These are phyloP conservation scores for Micrasema minimum DNA, from an alignment of 1,140 invertebrate species.

Conservation along the genomic window DNA sequence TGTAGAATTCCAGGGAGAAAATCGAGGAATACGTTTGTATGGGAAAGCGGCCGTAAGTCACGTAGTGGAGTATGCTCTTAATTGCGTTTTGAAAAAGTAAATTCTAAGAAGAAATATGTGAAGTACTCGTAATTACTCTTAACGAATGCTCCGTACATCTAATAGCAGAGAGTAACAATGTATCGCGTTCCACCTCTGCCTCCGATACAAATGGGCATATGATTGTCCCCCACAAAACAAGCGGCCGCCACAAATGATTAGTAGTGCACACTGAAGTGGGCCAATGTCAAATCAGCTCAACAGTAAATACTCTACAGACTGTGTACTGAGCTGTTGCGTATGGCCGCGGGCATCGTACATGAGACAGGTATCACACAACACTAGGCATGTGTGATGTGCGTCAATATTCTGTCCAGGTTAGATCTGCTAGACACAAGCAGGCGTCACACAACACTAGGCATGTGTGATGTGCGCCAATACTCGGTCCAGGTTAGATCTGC, in stretches of 20 bases:
- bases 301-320: slow-evolving; percentile 4
- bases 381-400: neutral
- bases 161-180: neutral
- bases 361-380: neutral
- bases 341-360: slow-evolving; percentile 3
- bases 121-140: no score
- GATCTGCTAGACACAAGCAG: neutral
- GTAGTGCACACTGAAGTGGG: slow-evolving; percentile 32
- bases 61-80: no score
- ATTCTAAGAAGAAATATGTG: no score
- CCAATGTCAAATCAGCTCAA: slow-evolving; percentile 28
- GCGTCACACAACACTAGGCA: neutral
- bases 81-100: no score
- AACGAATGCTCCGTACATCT: no score
- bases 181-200: slow-evolving; percentile 7
- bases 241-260: slow-evolving; percentile 30
- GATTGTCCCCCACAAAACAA: slow-evolving; percentile 28
- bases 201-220: neutral
- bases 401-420: neutral
- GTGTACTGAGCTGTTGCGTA: neutral
- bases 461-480: neutral
- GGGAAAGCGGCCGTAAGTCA: no score
- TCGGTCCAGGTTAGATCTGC: neutral
- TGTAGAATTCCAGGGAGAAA: no score
- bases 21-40: no score